These are phyloP conservation scores for Sarotherodon lohbergeri DNA, from an alignment of 2,113 vertebrate species.

Conservation along the genomic window DNA sequence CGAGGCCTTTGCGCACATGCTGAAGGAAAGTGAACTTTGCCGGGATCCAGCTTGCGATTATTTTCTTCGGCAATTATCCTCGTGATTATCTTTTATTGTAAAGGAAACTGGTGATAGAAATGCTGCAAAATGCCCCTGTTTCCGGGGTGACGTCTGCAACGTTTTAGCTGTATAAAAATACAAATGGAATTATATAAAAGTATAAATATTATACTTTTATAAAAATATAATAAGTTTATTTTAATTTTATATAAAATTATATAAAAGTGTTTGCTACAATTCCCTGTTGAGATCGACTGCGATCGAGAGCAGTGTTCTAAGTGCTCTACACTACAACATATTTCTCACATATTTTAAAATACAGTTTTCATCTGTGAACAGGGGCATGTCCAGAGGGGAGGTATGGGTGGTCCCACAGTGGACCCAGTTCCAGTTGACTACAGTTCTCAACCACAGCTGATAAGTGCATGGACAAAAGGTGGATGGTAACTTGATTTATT, in stretches of 20 bases:
- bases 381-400: background rate
- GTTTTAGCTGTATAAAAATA: background rate
- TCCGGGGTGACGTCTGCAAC: background rate
- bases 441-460: background rate
- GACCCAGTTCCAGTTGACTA: background rate
- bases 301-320: background rate
- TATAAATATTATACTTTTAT: too few relatives aligned
- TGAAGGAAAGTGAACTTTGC: accelerated
- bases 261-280: background rate
- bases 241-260: background rate
- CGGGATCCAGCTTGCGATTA: background rate
- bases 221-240: too few relatives aligned
- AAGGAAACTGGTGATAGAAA: background rate
- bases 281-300: background rate
- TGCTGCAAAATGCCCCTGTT: background rate
- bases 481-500: background rate
- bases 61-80: background rate
- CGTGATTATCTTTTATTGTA: background rate
- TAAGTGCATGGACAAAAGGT: background rate
- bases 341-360: background rate
- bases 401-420: background rate
- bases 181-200: background rate
- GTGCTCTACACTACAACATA: background rate
- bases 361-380: background rate
- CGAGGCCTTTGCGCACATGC: background rate